These are phyloP conservation scores for Athalia circularis DNA, from an alignment of 2,888 invertebrate genomes.

Conservation along the genomic window DNA sequence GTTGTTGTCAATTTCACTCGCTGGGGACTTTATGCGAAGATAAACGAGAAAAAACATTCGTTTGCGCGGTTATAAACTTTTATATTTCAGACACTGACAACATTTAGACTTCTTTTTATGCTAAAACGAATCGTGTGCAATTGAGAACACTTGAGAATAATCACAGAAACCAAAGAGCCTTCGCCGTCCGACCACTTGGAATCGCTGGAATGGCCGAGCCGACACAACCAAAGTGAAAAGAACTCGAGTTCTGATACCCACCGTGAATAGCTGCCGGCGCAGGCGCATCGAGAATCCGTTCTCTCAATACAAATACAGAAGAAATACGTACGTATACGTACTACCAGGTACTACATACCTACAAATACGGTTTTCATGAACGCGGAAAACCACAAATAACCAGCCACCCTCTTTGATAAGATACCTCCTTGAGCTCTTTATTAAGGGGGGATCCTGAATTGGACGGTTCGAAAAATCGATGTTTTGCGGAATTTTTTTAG, in stretches of 20 bases:
- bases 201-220: constrained; percentile 37
- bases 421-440: too few relatives aligned
- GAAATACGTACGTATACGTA: too few relatives aligned
- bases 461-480: too few relatives aligned
- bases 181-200: constrained; percentile 35
- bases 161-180: constrained; percentile 16
- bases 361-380: too few relatives aligned
- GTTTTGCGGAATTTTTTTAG: too few relatives aligned
- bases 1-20: constrained; percentile 61
- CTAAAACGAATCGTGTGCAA: neutral
- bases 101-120: neutral
- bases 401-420: too few relatives aligned
- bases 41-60: constrained; percentile 66
- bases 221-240: neutral
- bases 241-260: constrained; percentile 11
- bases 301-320: too few relatives aligned
- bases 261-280: neutral
- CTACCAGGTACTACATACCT: too few relatives aligned
- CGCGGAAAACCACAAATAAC: too few relatives aligned
- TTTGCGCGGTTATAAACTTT: constrained; percentile 50
- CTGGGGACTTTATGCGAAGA: constrained; percentile 56
- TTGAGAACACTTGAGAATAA: constrained; percentile 1
- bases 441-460: too few relatives aligned
- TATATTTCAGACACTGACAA: constrained; percentile 35
- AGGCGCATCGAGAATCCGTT: neutral